A percentile compares a stretch with the other conserved stretches of the same genome.
These are phyloP conservation scores for Dinothrombium tinctorium DNA, from an alignment of 1,140 invertebrate species.

Conservation along the genomic window DNA sequence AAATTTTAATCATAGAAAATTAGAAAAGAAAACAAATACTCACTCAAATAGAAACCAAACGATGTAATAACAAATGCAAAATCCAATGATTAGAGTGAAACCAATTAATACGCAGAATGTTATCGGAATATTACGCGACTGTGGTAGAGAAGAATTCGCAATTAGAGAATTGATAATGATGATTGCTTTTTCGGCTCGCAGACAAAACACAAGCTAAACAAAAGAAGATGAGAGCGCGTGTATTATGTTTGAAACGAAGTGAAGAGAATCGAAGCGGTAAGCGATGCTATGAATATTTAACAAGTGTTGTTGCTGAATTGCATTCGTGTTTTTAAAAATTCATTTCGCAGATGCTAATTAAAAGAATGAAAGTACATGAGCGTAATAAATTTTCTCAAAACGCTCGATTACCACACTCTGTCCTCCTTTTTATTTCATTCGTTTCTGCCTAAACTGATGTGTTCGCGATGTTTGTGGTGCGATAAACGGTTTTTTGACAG, in stretches of 20 bases:
- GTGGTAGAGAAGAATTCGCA: background rate
- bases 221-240: background rate
- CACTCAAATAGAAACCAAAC: slow-evolving; percentile 72
- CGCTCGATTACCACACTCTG: no score
- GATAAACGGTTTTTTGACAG: no score
- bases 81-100: slow-evolving; percentile 45
- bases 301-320: background rate
- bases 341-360: slow-evolving; percentile 28
- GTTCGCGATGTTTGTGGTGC: no score
- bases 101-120: slow-evolving; percentile 43
- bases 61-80: slow-evolving; percentile 65
- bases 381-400: no score
- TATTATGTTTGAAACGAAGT: background rate
- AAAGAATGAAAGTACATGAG: background rate
- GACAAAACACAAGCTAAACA: background rate
- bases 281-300: background rate
- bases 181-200: background rate
- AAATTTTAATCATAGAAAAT: no score
- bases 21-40: slow-evolving; percentile 23
- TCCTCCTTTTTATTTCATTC: no score
- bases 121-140: slow-evolving; percentile 38
- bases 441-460: no score
- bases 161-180: background rate
- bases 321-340: background rate
- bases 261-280: background rate